Evolutionary conservation across 2,797 vertebrate species (phyloP), one percentile per base, ranked within the genome.

Genomic region (Pipistrellus kuhlii): DNA sequence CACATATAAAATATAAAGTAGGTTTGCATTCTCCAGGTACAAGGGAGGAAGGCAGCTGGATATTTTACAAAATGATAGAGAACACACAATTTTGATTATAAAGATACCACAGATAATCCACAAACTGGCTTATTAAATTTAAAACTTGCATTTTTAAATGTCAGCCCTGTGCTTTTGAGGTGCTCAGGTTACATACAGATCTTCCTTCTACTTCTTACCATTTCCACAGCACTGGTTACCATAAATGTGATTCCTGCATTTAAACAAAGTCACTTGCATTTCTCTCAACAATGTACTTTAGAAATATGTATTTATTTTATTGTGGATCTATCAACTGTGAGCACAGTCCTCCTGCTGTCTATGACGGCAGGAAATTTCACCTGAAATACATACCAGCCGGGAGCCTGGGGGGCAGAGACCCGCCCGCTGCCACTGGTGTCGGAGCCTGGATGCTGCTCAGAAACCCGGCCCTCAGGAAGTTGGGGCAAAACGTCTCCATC

Each of bases 381-480:
- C 30, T 96, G 95, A 73, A 97, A 97, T 98, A 98, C 98, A 97
- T 98, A 98, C 98, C 98, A 97, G 98, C 97, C 88, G 98, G 98
- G 97, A 98, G 98, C 98, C 98, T 98, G 97, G 98, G 97, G 95
- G 98, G 98, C 66, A 98, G 88, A 97, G 98, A 98, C 97, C 98
- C 98, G 91, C 97, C 98, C n/a, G 95, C 97, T 97, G 98, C 96
- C 93, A 98, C 97, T 96, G 98, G 98, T 97, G 98, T 98, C 53
- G 98, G 97, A 94, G 98, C 95, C 96, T 98, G 98, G 97, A 98
- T 98, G 97, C 98, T 98, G 97, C 98, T 98, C 98, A 98, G 97
- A 97, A 98, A 98, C 90, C 98, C 98, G 53, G 98, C 98, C 94
- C 98, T 98, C 97, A 98, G 98, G 98, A 98, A 98, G 96, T 98